Conservation (phyloP, 2,113 vertebrate genomes). For the Prietella phreatophila region DNA sequence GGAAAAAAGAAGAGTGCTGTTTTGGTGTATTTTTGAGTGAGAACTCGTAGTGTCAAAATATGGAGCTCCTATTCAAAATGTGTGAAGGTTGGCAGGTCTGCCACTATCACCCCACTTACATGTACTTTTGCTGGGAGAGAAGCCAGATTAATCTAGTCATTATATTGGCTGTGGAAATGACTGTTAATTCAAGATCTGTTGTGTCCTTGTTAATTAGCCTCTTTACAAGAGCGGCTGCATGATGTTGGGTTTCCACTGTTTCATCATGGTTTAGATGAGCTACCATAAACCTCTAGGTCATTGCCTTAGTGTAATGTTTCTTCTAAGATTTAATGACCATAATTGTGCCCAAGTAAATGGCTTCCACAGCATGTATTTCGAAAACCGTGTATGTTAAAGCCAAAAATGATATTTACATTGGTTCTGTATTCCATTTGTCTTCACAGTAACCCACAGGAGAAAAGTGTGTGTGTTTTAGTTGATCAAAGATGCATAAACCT, state of each 20-base stretch:
- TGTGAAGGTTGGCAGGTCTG: background rate
- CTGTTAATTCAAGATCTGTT: slow-evolving; percentile 27
- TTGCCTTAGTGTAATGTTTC: slow-evolving; percentile 22
- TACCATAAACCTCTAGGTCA: slow-evolving; percentile 22
- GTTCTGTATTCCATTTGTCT: background rate
- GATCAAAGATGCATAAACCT: background rate
- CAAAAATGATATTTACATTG: slow-evolving; percentile 17
- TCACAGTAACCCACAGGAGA: background rate
- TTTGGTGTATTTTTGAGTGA: slow-evolving; percentile 1
- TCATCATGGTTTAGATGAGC: slow-evolving; percentile 27
- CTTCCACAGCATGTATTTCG: slow-evolving; percentile 1
- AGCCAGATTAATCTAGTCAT: slow-evolving; percentile 4
- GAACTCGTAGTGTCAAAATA: background rate
- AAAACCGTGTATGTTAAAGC: background rate
- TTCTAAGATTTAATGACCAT: slow-evolving; percentile 24
- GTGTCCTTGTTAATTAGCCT: slow-evolving; percentile 32
- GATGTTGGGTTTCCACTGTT: slow-evolving; percentile 37
- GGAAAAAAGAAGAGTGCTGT: background rate
- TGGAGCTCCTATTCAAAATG: background rate
- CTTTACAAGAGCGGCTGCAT: background rate
- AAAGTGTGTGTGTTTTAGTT: background rate
- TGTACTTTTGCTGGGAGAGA: slow-evolving; percentile 14
- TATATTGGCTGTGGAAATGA: slow-evolving; percentile 23
- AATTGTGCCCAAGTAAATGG: slow-evolving; percentile 38
- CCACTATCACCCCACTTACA: background rate